Percentiles rank a stretch among this genome's conserved stretches.
Conservation (phyloP, 2,888 invertebrate species). For the Tolmerus cingulatus region DNA sequence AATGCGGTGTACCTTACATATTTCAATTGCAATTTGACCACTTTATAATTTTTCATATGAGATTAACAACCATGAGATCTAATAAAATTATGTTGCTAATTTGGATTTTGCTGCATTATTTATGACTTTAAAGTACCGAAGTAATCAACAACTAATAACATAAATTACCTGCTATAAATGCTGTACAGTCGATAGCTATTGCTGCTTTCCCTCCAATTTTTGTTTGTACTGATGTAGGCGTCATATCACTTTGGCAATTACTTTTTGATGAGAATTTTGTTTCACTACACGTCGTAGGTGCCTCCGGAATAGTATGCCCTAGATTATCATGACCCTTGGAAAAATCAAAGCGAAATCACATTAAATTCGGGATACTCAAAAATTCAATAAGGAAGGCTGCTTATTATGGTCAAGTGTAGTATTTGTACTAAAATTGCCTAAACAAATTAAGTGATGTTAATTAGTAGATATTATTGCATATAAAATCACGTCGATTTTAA, state of each 20-base stretch:
- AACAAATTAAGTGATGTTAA: neutral
- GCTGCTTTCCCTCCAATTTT: constrained; percentile 34
- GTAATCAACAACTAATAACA: neutral
- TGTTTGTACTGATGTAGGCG: constrained; percentile 18
- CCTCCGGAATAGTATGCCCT: constrained; percentile 44
- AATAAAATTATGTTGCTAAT: no score
- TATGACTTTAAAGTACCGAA: neutral
- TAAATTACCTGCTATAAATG: constrained; percentile 32
- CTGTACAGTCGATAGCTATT: constrained; percentile 26
- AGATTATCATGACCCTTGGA: constrained; percentile 48
- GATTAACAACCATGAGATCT: no score
- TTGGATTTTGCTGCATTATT: no score
- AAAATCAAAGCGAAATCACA: neutral
- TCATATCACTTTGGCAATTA: constrained; percentile 22
- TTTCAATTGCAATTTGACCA: no score
- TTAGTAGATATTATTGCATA: no score
- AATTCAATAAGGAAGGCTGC: neutral
- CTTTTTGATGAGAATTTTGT: neutral
- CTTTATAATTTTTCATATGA: no score
- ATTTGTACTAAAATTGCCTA: neutral
- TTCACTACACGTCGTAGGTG: neutral
- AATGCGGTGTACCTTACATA: no score
- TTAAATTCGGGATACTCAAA: neutral
- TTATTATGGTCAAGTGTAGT: no score
- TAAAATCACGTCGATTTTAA: neutral